A percentile compares a stretch with the other conserved stretches of the same genome.
Evolutionary conservation across 2,113 vertebrate species (phyloP).

Genomic region (Sclerurus mexicanus): DNA sequence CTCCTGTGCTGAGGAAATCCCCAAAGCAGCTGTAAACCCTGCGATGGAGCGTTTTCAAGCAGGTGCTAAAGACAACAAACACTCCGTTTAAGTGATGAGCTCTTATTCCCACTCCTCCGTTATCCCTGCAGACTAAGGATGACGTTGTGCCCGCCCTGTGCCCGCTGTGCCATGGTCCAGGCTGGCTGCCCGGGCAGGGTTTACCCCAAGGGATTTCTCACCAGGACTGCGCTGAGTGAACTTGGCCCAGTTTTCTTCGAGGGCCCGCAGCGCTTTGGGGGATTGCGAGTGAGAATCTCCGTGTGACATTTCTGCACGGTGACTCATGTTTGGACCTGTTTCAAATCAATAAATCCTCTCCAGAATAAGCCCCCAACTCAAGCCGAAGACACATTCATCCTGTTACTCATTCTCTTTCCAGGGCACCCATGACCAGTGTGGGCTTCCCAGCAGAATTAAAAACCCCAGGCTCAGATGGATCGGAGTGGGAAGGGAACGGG

Average conservation of each 20-base stretch:
- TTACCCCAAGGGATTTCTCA: background rate
- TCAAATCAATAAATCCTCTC: background rate
- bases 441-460: background rate
- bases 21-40: background rate
- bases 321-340: background rate
- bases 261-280: background rate
- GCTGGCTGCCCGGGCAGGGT: background rate
- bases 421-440: background rate
- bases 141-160: background rate
- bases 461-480: background rate
- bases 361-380: background rate
- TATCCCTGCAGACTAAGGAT: background rate
- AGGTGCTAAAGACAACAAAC: rapidly evolving
- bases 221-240: background rate
- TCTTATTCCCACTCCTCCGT: background rate
- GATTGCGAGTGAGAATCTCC: background rate
- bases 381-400: background rate
- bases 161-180: no score
- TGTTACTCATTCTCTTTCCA: background rate
- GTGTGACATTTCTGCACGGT: background rate
- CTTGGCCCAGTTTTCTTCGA: background rate
- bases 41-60: background rate
- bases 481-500: background rate
- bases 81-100: background rate
- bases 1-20: background rate